Conservation (phyloP, 2,113 vertebrate genomes). For the Oreamnos americanus region DNA sequence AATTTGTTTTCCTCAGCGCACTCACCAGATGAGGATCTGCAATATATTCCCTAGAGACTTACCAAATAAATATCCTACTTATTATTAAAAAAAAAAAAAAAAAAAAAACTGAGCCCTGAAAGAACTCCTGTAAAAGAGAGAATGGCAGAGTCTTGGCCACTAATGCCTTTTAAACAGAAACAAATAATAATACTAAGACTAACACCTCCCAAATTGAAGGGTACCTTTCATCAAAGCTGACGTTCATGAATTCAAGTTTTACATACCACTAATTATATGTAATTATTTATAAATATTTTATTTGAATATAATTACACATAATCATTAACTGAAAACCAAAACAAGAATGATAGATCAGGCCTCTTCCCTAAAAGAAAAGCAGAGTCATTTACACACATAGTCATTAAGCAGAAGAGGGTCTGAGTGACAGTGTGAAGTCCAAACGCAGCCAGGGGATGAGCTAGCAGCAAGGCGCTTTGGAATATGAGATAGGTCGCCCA, state of each 20-base stretch:
- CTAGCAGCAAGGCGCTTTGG: neutral
- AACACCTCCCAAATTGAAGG: conserved; percentile 52
- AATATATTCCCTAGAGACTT: conserved; percentile 39
- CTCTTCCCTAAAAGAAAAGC: conserved; percentile 29
- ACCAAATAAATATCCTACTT: conserved; percentile 32
- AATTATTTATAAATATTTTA: conserved; percentile 77
- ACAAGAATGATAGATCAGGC: conserved; percentile 56
- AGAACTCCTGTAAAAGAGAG: conserved; percentile 32
- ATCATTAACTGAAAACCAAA: conserved; percentile 68
- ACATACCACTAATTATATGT: conserved; percentile 51
- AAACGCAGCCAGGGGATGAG: neutral
- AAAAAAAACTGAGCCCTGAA: neutral
- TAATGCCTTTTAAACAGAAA: conserved; percentile 61
- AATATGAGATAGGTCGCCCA: conserved; percentile 74
- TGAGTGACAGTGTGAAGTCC: conserved; percentile 66
- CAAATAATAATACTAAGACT: conserved; percentile 33
- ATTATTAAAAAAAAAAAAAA: conserved; percentile 33
- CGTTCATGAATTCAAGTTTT: conserved; percentile 48
- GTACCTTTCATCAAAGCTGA: conserved; percentile 51
- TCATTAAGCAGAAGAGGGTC: conserved; percentile 65
- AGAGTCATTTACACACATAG: conserved; percentile 43
- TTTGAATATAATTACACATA: conserved; percentile 67
- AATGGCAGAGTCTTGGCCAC: conserved; percentile 28
- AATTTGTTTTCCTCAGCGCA: neutral
- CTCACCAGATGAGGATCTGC: conserved; percentile 50